These are phyloP conservation scores for Augiades crinisus DNA, from an alignment of 2,888 invertebrate species.

Conservation along the genomic window DNA sequence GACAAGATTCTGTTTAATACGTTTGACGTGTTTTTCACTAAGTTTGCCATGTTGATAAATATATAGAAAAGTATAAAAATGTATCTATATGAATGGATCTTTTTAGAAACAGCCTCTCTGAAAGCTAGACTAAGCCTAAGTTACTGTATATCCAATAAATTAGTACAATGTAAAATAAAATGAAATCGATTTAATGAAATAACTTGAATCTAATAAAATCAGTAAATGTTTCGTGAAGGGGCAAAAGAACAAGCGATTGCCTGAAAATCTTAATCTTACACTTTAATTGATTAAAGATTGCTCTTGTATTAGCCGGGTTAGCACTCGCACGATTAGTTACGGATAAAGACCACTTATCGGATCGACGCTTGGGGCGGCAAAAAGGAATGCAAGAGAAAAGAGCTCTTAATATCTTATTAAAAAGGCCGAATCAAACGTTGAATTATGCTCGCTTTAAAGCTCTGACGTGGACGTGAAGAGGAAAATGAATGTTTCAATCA, in stretches of 20 bases:
- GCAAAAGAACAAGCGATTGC: background rate
- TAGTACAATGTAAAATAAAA: too few species aligned
- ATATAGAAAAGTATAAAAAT: too few species aligned
- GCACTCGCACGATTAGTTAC: constrained; percentile 54
- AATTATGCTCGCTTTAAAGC: constrained; percentile 41
- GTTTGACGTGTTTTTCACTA: too few species aligned
- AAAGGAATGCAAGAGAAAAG: constrained; percentile 49
- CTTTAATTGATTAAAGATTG: constrained; percentile 45
- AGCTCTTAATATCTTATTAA: constrained; percentile 56
- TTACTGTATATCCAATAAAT: too few species aligned
- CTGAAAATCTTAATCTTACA: constrained; percentile 26
- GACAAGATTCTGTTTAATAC: too few species aligned
- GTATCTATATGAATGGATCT: background rate
- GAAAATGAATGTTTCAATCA: constrained; percentile 50
- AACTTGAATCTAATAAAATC: background rate
- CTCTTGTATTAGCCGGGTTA: constrained; percentile 44
- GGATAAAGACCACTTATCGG: constrained; percentile 60
- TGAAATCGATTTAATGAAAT: too few species aligned
- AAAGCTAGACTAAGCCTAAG: too few species aligned
- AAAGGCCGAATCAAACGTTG: constrained; percentile 37
- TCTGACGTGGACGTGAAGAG: constrained; percentile 47
- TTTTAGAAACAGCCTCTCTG: too few species aligned
- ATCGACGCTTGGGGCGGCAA: constrained; percentile 36
- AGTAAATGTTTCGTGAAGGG: constrained; percentile 10
- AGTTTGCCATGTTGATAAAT: too few species aligned